A percentile compares a stretch with the other conserved stretches of the same genome.
These are phyloP conservation scores for Corella eumyota DNA, from an alignment of 23 tunicate species.

Conservation along the genomic window DNA sequence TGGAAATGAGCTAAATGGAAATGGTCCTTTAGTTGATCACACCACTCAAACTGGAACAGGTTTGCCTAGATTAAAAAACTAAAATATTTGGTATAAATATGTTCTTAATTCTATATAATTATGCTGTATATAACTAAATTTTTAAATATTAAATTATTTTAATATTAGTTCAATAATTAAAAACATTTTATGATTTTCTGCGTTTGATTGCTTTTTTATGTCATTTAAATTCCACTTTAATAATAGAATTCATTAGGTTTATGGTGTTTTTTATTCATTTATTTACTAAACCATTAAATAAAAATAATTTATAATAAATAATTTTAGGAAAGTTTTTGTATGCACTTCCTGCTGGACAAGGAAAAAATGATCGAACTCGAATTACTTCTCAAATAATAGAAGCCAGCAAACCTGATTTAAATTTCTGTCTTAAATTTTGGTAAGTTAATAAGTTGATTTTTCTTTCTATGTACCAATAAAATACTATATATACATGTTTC, in stretches of 20 bases:
- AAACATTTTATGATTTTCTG: too few relatives aligned
- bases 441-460: neutral
- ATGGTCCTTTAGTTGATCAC: constrained; percentile 48
- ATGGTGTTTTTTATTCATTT: neutral
- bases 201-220: too few relatives aligned
- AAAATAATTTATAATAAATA: neutral
- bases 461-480: too few relatives aligned
- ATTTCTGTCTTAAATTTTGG: constrained; percentile 39
- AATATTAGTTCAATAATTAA: too few relatives aligned
- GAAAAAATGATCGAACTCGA: constrained; percentile 28
- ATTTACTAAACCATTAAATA: neutral
- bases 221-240: too few relatives aligned
- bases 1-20: constrained; percentile 1
- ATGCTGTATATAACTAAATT: too few relatives aligned
- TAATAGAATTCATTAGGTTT: too few relatives aligned
- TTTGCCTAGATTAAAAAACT: neutral
- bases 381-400: constrained; percentile 20
- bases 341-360: constrained; percentile 10
- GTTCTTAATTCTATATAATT: too few relatives aligned
- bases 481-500: neutral
- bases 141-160: too few relatives aligned
- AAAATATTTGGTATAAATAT: neutral
- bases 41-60: constrained; percentile 18
- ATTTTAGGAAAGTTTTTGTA: constrained; percentile 25
- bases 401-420: constrained; percentile 11